Evolutionary conservation across 2,888 invertebrate genomes (phyloP), one percentile per base, ranked within the genome.

Genomic region (Cyclophora albipunctata): DNA sequence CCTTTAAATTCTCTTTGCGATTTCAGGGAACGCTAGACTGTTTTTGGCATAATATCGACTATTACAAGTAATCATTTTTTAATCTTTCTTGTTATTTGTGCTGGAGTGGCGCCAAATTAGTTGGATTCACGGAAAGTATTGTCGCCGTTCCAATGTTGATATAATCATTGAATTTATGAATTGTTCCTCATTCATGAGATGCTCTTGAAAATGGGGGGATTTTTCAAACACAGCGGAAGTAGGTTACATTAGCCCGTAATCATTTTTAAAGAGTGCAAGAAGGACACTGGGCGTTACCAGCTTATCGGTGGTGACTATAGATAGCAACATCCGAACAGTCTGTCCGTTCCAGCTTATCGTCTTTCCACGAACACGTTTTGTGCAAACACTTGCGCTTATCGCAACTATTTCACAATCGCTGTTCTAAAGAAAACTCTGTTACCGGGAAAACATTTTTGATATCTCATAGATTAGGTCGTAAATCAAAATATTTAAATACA

Each of bases 331-430:
- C 79, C 81, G 72, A 84, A 80, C 73, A 64, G 78, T 73, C 73
- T 75, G 76, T 71, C 71, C 66, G 69, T 69, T 68, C 66, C 64
- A 61, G 58, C 71, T 83, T 86, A 86, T 85, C 85, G 72, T 62
- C 62, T 69, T 86, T 86, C 87, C 78, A 80, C 78, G 83, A 85
- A 86, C 73, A 69, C 69, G 71, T 72, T 33, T 43, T 43, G 69
- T 66, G 72, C 79, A 83, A 81, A 81, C 82, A 82, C 79, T 80
- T 79, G 74, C 70, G 73, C 65, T 77, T 82, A 84, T 85, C 84
- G 81, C 79, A 79, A 78, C 76, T 74, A 72, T 81, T 84, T 82
- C 79, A 78, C 78, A 82, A 82, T 73, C 63, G 55, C 60, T 57
- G 52, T 67, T 69, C 65, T 64, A 59, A 55, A 66, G 67, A 66